Evolutionary conservation across 2,113 vertebrate species (phyloP).

Genomic region (Dasyprocta punctata): DNA sequence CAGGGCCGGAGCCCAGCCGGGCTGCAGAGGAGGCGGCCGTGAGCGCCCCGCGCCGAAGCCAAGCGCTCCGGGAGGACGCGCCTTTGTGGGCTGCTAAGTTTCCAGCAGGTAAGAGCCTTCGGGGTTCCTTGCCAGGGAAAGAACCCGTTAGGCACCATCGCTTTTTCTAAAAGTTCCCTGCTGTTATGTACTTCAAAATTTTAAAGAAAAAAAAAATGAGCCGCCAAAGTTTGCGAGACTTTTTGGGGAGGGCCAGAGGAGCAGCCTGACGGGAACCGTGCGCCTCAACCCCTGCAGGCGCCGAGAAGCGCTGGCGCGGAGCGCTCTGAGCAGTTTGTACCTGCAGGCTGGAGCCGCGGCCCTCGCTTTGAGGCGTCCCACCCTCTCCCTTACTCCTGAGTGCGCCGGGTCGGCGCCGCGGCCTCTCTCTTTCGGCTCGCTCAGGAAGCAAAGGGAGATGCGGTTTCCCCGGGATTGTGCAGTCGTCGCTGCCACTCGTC

Average conservation of each 20-base stretch:
- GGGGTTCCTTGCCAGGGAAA: not conserved
- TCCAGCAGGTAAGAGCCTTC: slow-evolving; percentile 79
- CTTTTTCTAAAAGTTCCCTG: slow-evolving; percentile 28
- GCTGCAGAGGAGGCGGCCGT: slow-evolving; percentile 77
- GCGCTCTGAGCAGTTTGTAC: not conserved
- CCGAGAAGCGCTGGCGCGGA: accelerated
- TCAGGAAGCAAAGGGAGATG: slow-evolving; percentile 72
- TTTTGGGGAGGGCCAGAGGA: slow-evolving; percentile 12
- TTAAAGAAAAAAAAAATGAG: not conserved
- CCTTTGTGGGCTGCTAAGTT: slow-evolving; percentile 35
- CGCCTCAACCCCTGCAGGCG: not conserved
- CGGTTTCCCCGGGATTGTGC: slow-evolving; percentile 68
- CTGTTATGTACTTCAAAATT: not conserved
- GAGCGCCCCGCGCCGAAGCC: slow-evolving; percentile 72
- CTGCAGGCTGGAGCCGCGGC: not conserved
- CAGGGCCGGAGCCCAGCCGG: slow-evolving; percentile 81
- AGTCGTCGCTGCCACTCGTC: slow-evolving; percentile 38
- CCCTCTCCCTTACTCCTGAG: not conserved
- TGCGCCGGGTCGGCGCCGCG: slow-evolving; percentile 56
- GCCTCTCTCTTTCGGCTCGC: slow-evolving; percentile 1
- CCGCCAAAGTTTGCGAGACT: slow-evolving; percentile 58
- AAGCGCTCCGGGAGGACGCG: slow-evolving; percentile 50
- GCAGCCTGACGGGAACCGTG: not conserved
- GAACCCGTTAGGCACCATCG: not conserved
- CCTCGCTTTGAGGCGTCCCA: not conserved